These are phyloP conservation scores for Prinia subflava DNA, from an alignment of 2,113 vertebrate species.

Conservation along the genomic window DNA sequence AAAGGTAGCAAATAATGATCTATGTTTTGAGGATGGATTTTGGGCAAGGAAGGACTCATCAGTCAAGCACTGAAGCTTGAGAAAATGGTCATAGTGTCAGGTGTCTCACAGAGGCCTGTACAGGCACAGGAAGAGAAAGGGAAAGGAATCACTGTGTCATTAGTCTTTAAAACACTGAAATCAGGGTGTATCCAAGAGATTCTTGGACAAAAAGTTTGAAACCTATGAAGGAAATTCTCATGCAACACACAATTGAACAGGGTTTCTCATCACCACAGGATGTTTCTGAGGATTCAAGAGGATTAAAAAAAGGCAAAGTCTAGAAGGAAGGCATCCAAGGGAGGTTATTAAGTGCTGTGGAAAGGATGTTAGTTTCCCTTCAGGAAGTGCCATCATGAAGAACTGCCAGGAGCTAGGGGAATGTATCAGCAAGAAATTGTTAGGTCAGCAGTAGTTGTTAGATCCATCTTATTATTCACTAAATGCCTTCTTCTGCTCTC, in stretches of 20 bases:
- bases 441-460: background rate
- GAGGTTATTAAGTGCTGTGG: background rate
- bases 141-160: background rate
- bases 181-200: background rate
- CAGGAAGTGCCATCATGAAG: background rate
- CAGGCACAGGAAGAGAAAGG: background rate
- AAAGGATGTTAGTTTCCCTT: background rate
- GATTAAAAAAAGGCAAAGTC: background rate
- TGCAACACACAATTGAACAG: background rate
- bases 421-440: background rate
- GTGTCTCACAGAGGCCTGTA: background rate
- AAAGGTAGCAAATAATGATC: background rate
- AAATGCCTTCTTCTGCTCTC: background rate
- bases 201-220: background rate
- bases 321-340: background rate
- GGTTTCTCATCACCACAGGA: background rate
- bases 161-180: background rate
- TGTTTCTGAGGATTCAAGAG: background rate
- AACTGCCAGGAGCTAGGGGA: background rate
- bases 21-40: background rate
- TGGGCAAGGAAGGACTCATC: background rate
- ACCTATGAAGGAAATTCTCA: background rate
- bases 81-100: background rate
- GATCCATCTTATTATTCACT: background rate
- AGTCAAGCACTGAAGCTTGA: background rate